Base-by-base conservation (phyloP, 2,113 vertebrate species). In the Anoura caudifer region DNA sequence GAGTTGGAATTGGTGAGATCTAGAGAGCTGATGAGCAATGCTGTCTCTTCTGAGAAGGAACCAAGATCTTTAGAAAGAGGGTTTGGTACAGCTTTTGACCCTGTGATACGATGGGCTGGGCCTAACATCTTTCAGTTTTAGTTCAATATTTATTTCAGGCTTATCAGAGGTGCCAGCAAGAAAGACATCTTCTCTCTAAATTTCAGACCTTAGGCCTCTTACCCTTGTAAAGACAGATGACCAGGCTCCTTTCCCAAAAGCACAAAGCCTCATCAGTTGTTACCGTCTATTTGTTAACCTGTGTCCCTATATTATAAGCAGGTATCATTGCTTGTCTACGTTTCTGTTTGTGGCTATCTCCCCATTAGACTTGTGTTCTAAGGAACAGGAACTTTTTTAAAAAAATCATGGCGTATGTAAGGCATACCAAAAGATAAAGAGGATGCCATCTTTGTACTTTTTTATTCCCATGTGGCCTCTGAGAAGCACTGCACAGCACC, bases 191-290 rank as follows among this genome's bases (percentile, higher is more conserved):
- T 59, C 26, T 54, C 56, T 54, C 36, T n/a, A 92, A 41, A 87
- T 84, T 87, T 94, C 79, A 88, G 82, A 82, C 84, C 72, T 85
- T 77, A 67, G 59, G 61, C 65, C 54, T 87, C 54, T 4, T 94
- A 47, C 61, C 50, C 56, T 81, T 84, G 19, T 80, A 45, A 83
- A 94, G 80, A 89, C 38, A 95, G 65, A 86, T 75, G 79, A 87
- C 24, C 43, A 87, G 63, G 65, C 73, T 91, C 38, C 7, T 73
- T 93, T 54, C 75, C 72, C 41, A 7, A 61, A 86, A 89, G 59
- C 76, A 65, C 56, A 38, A 88, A 89, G 65, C 56, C 81, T 61
- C 43, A 75, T 81, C n/a, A 59, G 7, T 61, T 91, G n/a, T 52
- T 77, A 52, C 33, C n/a, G n/a, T n/a, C 75, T 77, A n/a, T 77